Evolutionary conservation across 1,140 invertebrate genomes (phyloP), one percentile per base, ranked within the genome.

Genomic region (Lasioglossum baleicum): DNA sequence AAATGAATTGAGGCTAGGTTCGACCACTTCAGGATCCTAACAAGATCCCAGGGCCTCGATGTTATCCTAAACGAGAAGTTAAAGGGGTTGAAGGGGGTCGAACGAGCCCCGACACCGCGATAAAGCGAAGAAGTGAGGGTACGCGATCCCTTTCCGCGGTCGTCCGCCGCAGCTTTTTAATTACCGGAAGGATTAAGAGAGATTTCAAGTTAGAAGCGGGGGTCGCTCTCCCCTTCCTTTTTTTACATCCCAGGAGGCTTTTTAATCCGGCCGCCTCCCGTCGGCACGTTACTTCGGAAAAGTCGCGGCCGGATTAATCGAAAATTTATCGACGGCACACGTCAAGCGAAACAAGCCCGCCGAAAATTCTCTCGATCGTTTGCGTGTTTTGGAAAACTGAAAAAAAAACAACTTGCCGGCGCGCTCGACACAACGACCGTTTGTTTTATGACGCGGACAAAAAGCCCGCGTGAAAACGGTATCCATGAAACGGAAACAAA

Each of bases 151-250:
- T 74, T 82, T 77, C 53, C 81, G 44, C 71, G 60, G 61, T 63
- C 11, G 56, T 60, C 15, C 51, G 51, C 74, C 60, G 56, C 40
- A 74, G 79, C 79, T 78, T 81, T 85, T 85, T 85, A 85, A 85
- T 85, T 85, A 80, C 71, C 40, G 75, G 48, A 80, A 67, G 72
- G 81, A 85, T 86, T 86, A 77, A 72, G 72, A 42, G 48, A 56
- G 80, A 73, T 72, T 58, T 85, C 76, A 85, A 85, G 85, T 85
- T 85, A 85, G 60, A 69, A 53, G 26, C 71, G 22, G 20, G 22
- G 20, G 35, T 35, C 35, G 35, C 35, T 35, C 35, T 35, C 35
- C 26, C 53, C 35, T 80, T 69, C 69, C 69, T 58, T n/a, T 7
- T 44, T 56, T 51, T 11, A n/a, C 8, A 2, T 0, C 20, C 7